Percentiles rank a stretch among this genome's conserved stretches.
Evolutionary conservation across 2,113 vertebrate genomes (phyloP).

Genomic region (Maccullochella peelii): DNA sequence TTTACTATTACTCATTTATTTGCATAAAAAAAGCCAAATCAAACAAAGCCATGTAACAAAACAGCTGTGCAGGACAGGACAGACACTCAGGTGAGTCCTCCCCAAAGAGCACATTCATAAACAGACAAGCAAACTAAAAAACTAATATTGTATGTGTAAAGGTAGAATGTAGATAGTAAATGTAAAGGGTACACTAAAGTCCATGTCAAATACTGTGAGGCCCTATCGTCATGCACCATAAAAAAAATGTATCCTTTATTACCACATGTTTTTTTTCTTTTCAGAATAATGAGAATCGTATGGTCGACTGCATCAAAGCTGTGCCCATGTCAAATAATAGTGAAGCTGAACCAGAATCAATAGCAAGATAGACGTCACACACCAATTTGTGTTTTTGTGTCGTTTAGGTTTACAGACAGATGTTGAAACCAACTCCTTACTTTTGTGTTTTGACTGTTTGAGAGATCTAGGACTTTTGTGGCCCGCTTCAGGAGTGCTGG

Average conservation of each 20-base stretch:
- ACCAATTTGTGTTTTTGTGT: background rate
- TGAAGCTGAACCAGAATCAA: background rate
- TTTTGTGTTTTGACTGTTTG: conserved; percentile 5
- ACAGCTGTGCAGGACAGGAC: background rate
- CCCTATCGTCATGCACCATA: background rate
- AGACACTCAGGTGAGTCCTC: background rate
- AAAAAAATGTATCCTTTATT: background rate
- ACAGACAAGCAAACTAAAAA: background rate
- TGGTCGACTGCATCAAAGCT: background rate
- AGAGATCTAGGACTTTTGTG: conserved; percentile 16
- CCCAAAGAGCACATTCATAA: background rate
- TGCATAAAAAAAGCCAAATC: background rate
- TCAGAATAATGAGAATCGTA: background rate
- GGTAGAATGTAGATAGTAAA: background rate
- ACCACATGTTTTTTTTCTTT: background rate
- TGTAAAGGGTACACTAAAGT: background rate
- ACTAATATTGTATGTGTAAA: background rate
- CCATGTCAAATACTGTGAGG: background rate
- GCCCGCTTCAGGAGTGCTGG: conserved; percentile 6
- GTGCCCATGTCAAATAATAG: background rate
- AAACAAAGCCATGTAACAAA: background rate
- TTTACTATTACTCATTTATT: background rate
- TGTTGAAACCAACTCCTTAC: background rate
- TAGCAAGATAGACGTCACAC: background rate
- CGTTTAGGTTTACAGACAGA: background rate